phyloP scores from a whole-genome alignment of 2,888 invertebrate genomes.

The Cylloceria caligata region DNA sequence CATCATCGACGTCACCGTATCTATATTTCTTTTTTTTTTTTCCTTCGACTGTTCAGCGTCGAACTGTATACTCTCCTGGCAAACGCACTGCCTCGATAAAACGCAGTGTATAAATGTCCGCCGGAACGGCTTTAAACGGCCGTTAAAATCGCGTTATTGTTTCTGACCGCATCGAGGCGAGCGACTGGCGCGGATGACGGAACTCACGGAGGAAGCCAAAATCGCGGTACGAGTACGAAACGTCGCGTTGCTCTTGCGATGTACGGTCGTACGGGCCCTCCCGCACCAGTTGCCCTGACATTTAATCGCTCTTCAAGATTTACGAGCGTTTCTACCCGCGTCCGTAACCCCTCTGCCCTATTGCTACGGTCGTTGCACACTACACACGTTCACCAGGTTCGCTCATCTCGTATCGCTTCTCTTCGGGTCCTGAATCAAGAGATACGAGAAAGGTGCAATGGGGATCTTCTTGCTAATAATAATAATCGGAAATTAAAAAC shows the following conservation, averaged over 20 bases:
- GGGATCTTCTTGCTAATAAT: conserved; percentile 44
- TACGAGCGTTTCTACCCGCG: conserved; percentile 75
- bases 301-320: conserved; percentile 83
- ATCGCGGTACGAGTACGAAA: conserved; percentile 58
- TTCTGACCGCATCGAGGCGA: conserved; percentile 73
- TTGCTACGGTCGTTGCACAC: conserved; percentile 57
- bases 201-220: conserved; percentile 54
- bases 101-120: conserved; percentile 75
- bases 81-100: conserved; percentile 72
- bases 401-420: conserved; percentile 52
- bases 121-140: conserved; percentile 77
- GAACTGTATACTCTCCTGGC: background rate
- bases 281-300: conserved; percentile 74
- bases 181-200: conserved; percentile 41
- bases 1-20: conserved; percentile 42
- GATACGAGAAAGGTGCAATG: conserved; percentile 4
- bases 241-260: conserved; percentile 35
- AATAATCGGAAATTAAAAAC: conserved; percentile 61
- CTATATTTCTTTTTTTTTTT: conserved; percentile 15
- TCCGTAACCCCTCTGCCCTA: conserved; percentile 47
- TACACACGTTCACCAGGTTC: background rate
- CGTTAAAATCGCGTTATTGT: conserved; percentile 82
- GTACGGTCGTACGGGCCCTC: conserved; percentile 45
- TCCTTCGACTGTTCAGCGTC: conserved; percentile 3
- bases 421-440: conserved; percentile 25